A percentile compares a stretch with the other conserved stretches of the same genome.
These are phyloP conservation scores for Aporophyla lueneburgensis DNA, from an alignment of 2,888 invertebrate species.

Conservation along the genomic window DNA sequence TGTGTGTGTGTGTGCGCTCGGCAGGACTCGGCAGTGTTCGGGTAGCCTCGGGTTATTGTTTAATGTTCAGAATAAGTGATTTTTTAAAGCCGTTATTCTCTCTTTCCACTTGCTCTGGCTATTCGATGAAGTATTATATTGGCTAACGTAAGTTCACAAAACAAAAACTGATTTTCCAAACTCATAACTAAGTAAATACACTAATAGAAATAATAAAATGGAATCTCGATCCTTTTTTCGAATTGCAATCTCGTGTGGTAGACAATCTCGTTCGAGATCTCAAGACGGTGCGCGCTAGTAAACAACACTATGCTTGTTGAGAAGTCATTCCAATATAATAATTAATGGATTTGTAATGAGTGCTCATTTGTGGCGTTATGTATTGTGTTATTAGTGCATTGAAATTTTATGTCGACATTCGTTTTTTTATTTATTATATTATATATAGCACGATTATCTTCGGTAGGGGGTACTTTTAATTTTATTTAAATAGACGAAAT, in stretches of 20 bases:
- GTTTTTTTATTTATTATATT: neutral
- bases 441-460: neutral
- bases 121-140: no score
- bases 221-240: neutral
- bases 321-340: neutral
- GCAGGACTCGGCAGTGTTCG: neutral
- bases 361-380: neutral
- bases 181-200: neutral
- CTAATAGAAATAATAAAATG: neutral
- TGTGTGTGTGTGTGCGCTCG: no score
- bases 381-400: no score
- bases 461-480: neutral
- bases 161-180: no score
- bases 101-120: neutral
- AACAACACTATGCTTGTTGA: neutral
- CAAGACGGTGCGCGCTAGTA: neutral
- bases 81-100: neutral
- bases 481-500: neutral
- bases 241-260: neutral
- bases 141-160: neutral
- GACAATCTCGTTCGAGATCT: neutral
- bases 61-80: constrained; percentile 25
- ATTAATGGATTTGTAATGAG: neutral
- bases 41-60: neutral
- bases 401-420: neutral